A percentile compares a stretch with the other conserved stretches of the same genome.
Conservation (phyloP, 2,888 invertebrate genomes). For the Scaptomyza polygonia region DNA sequence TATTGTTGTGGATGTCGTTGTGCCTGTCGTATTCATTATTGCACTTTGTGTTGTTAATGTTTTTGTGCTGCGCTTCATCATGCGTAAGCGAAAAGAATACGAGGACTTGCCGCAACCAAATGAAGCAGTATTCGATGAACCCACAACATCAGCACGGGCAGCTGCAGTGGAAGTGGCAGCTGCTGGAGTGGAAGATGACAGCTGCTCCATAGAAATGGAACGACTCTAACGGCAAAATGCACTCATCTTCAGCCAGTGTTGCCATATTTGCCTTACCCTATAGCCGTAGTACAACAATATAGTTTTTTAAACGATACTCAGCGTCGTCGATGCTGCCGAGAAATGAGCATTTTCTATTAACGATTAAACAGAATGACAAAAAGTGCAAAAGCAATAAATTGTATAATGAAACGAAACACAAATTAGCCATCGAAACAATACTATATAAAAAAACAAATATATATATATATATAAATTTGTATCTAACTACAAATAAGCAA, state of each 20-base stretch:
- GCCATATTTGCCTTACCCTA: conserved; percentile 13
- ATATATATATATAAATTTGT: conserved; percentile 20
- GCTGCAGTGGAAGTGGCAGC: conserved; percentile 5
- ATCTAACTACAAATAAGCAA: conserved; percentile 38
- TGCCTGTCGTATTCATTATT: conserved; percentile 65
- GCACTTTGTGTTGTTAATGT: conserved; percentile 67
- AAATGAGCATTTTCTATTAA: conserved; percentile 28
- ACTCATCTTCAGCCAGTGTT: conserved; percentile 9
- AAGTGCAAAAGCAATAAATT: conserved; percentile 29
- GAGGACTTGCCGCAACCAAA: conserved; percentile 37
- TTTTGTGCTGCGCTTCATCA: conserved; percentile 69
- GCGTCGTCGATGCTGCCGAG: conserved; percentile 18
- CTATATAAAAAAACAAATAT: background rate
- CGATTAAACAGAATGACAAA: conserved; percentile 13
- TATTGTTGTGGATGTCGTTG: conserved; percentile 64
- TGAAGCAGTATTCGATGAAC: conserved; percentile 9
- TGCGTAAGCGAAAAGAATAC: conserved; percentile 64
- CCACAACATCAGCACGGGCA: conserved; percentile 30
- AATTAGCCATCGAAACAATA: conserved; percentile 8
- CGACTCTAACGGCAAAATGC: conserved; percentile 54
- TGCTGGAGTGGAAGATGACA: conserved; percentile 22
- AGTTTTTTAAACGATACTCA: conserved; percentile 53
- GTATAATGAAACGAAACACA: conserved; percentile 8
- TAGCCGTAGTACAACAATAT: conserved; percentile 15
- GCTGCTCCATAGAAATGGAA: conserved; percentile 73